These are phyloP conservation scores for Sparidentex hasta DNA, from an alignment of 2,797 vertebrate genomes.

Conservation along the genomic window DNA sequence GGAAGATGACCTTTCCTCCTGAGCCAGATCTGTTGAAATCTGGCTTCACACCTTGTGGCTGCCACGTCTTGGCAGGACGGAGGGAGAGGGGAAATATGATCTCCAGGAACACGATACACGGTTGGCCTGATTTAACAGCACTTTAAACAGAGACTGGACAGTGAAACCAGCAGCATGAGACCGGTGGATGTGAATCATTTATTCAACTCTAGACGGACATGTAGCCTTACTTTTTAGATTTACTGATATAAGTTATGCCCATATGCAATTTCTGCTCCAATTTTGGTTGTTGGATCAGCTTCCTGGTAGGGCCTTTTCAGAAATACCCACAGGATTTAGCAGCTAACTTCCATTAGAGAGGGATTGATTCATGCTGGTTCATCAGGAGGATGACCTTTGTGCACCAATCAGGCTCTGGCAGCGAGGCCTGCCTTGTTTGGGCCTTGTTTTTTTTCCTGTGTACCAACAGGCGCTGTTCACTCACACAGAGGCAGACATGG, in stretches of 20 bases:
- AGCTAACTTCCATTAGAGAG: constrained; percentile 37
- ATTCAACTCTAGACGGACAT: constrained; percentile 70
- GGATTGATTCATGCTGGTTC: constrained; percentile 46
- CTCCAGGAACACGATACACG: constrained; percentile 82
- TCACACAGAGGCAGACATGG: constrained; percentile 70
- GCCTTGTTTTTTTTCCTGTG: constrained; percentile 42
- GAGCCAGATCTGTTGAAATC: constrained; percentile 76
- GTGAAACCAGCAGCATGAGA: constrained; percentile 76
- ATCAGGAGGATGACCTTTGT: constrained; percentile 63
- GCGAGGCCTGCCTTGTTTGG: constrained; percentile 66
- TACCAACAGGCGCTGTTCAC: constrained; percentile 65
- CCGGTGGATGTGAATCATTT: constrained; percentile 85
- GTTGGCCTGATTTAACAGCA: constrained; percentile 83
- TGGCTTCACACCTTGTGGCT: constrained; percentile 80
- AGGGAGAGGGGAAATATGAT: constrained; percentile 74
- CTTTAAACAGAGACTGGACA: constrained; percentile 75
- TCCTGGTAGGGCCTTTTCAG: constrained; percentile 16
- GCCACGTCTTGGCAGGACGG: constrained; percentile 79
- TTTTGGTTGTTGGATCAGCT: constrained; percentile 9
- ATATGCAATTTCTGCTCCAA: neutral
- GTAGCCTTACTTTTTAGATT: constrained; percentile 25
- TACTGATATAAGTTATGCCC: neutral
- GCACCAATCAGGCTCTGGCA: constrained; percentile 61
- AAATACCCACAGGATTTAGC: constrained; percentile 34
- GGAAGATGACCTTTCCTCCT: constrained; percentile 54